Conservation (phyloP, 2,113 vertebrate genomes). For the Malurus cyaneus region DNA sequence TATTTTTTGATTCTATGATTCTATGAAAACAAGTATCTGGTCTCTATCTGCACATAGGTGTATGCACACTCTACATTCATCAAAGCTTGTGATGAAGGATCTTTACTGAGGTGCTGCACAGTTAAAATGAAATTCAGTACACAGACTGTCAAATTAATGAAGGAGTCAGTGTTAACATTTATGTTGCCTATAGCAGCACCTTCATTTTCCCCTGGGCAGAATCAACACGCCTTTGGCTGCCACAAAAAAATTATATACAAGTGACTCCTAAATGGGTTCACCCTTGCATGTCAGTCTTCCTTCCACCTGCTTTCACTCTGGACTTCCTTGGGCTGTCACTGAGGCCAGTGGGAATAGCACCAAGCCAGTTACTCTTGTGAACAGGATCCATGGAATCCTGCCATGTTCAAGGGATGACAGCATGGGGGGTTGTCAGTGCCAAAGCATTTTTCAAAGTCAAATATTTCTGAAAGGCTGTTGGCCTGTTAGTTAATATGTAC, state of each 20-base stretch:
- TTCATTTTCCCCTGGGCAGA: background rate
- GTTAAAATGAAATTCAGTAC: background rate
- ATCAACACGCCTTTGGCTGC: background rate
- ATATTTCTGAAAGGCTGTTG: conserved; percentile 4
- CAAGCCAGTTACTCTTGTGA: background rate
- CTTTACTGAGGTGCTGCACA: background rate
- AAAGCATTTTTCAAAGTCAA: conserved; percentile 31
- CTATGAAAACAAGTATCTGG: background rate
- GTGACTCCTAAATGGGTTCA: background rate
- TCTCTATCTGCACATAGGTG: background rate
- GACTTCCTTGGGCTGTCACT: background rate
- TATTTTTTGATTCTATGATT: background rate
- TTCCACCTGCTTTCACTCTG: background rate
- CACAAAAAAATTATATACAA: background rate
- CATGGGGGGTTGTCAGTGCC: background rate
- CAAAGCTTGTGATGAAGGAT: background rate
- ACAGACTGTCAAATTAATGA: background rate
- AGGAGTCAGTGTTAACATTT: background rate
- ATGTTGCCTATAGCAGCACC: background rate
- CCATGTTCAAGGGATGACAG: background rate
- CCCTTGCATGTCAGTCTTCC: background rate
- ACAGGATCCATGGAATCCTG: background rate
- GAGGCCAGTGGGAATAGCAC: background rate
- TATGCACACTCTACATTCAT: background rate
- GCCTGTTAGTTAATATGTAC: conserved; percentile 25